Conservation (phyloP, 2,113 vertebrate species). For the Etheostoma spectabile region DNA sequence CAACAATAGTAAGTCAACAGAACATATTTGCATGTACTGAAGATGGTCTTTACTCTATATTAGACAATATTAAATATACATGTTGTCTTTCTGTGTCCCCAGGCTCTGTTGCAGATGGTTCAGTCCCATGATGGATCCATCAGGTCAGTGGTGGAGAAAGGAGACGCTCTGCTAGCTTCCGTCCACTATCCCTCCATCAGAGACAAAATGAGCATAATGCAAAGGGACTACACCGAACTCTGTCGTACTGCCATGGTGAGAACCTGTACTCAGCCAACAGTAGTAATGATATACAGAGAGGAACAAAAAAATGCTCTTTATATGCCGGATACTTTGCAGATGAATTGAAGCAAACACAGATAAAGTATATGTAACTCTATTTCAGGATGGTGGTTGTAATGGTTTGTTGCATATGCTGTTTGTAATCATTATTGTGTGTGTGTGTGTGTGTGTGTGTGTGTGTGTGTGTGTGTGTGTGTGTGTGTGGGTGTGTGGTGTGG, state of each 20-base stretch:
- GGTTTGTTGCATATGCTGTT: neutral
- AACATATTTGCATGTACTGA: neutral
- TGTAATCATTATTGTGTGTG: neutral
- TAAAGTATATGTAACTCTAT: neutral
- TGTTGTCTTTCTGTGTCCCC: constrained; percentile 28
- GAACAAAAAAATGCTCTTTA: neutral
- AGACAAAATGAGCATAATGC: constrained; percentile 88
- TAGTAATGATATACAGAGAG: neutral
- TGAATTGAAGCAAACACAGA: neutral
- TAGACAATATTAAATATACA: neutral
- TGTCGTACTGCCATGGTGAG: constrained; percentile 87
- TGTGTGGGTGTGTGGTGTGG: too few relatives aligned
- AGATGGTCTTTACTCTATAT: neutral
- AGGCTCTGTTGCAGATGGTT: constrained; percentile 92
- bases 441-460: constrained; percentile 18
- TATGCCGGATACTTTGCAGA: neutral
- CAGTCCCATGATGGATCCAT: constrained; percentile 91
- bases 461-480: constrained; percentile 12
- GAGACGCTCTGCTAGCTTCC: constrained; percentile 87
- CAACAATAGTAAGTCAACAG: neutral
- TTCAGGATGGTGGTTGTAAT: neutral
- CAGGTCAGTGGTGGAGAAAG: constrained; percentile 92
- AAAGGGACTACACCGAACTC: constrained; percentile 88
- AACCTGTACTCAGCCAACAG: neutral
- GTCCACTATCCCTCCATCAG: constrained; percentile 87